These are phyloP conservation scores for Tiaroga cobitis DNA, from an alignment of 2,797 vertebrate species.

Conservation along the genomic window DNA sequence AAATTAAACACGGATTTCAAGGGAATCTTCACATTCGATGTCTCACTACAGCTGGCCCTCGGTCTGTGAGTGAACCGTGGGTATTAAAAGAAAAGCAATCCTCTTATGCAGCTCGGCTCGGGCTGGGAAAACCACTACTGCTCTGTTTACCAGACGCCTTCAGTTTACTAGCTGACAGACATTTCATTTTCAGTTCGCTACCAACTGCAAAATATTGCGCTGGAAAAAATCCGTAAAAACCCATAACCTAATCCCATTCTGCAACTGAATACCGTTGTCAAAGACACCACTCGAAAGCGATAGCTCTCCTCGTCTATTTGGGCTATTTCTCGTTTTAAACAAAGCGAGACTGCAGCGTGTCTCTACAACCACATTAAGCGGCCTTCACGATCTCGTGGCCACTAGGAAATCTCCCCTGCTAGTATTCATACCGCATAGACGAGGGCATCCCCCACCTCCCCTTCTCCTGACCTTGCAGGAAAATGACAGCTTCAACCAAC, in stretches of 20 bases:
- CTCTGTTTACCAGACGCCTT: conserved; percentile 47
- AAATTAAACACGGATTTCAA: not conserved
- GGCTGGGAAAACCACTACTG: conserved; percentile 38
- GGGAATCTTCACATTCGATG: conserved; percentile 42
- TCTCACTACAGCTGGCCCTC: conserved; percentile 14
- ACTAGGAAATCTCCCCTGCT: conserved; percentile 39
- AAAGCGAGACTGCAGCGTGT: conserved; percentile 32
- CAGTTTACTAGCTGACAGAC: conserved; percentile 20
- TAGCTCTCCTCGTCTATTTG: not conserved
- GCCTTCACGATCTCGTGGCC: conserved; percentile 45
- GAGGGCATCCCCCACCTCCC: conserved; percentile 62
- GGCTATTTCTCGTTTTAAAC: conserved; percentile 31
- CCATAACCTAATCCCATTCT: not conserved
- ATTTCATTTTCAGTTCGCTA: conserved; percentile 21
- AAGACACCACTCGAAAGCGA: not conserved
- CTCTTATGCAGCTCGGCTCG: conserved; percentile 76
- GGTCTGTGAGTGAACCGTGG: conserved; percentile 52
- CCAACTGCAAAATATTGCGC: conserved; percentile 5
- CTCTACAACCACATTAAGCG: conserved; percentile 40
- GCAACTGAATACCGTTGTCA: not conserved
- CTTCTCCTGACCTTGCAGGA: conserved; percentile 68
- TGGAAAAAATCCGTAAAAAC: too few species aligned
- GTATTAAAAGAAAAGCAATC: conserved; percentile 89
- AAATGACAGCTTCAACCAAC: conserved; percentile 42
- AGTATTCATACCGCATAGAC: conserved; percentile 54